phyloP scores from a whole-genome alignment of 2,113 vertebrate species.

The Equus przewalskii region DNA sequence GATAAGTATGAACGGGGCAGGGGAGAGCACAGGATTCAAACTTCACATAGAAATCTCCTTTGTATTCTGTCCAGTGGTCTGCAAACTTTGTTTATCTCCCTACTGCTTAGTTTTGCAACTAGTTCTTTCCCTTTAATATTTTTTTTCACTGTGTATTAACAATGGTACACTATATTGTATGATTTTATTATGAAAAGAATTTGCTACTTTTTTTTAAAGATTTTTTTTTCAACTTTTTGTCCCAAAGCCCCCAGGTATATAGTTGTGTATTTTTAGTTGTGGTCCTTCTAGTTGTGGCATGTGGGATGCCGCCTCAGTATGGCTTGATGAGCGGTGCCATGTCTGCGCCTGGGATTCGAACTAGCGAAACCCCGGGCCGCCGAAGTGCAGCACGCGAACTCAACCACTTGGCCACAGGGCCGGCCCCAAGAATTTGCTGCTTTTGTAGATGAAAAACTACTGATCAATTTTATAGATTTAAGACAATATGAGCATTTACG shows the following conservation, averaged over 20 bases:
- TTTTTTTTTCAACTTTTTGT: too few relatives aligned
- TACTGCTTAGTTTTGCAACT: background rate
- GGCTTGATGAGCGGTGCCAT: too few relatives aligned
- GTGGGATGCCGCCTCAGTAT: too few relatives aligned
- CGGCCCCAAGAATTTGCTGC: background rate
- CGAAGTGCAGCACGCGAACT: too few relatives aligned
- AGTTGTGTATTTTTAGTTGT: too few relatives aligned
- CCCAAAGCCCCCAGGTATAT: too few relatives aligned
- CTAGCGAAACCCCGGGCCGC: too few relatives aligned
- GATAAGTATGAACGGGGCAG: background rate
- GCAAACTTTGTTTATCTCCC: background rate
- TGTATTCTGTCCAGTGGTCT: background rate
- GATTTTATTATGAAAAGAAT: background rate
- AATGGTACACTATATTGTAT: background rate
- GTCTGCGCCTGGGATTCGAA: too few relatives aligned
- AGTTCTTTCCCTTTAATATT: background rate
- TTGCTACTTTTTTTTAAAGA: background rate
- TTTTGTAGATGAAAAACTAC: conserved; percentile 27
- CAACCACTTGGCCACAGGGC: too few relatives aligned
- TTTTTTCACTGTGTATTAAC: background rate
- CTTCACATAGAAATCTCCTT: background rate
- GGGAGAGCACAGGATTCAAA: background rate
- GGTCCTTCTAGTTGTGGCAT: too few relatives aligned
- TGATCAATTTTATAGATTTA: conserved; percentile 15
- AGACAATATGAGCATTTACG: background rate